Base-by-base conservation (phyloP, 2,888 invertebrate genomes). In the Luperina nickerlii region DNA sequence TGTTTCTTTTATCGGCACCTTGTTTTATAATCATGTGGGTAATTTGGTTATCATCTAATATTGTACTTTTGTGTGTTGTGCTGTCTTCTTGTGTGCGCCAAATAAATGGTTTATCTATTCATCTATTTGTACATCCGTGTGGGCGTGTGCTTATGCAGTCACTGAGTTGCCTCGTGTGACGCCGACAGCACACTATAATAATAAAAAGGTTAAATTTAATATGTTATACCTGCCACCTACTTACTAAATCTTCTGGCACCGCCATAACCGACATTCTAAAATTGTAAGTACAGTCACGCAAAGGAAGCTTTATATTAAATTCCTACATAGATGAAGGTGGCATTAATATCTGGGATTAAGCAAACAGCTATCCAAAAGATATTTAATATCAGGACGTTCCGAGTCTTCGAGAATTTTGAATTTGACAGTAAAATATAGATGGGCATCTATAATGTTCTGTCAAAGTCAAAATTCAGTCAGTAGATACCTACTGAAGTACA, bases 261-360 rank as follows among this genome's bases (percentile, higher is more conserved):
- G 27, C 74, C 32, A 67, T 79, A 38, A 67, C 15, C 2, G 72
- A 66, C 80, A 83, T 86, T 74, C 79, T 74, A 68, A 82, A 88
- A 81, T 81, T 69, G 65, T 78, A 79, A 74, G 79, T 77, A 80
- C 76, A 74, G 80, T 69, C 80, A 86, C 84, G 86, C 79, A 86
- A 71, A 71, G 84, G 72, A 79, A 74, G 79, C 65, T 80, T 77
- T 66, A 78, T 88, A 87, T 87, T 87, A 87, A 87, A 87, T 88
- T 87, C 87, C 80, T 70, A 13, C 45, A 70, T 74, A 83, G 74
- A 73, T 72, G 82, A 81, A 80, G 78, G 71, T 76, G 66, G 74
- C 67, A 81, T 81, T 83, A 84, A 68, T 66, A 79, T 74, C 77
- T 74, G 74, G 83, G 78, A 83, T 86, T 79, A 65, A 78, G 74